These are phyloP conservation scores for Polydesmus complanatus DNA, from an alignment of 2,888 invertebrate species.

Conservation along the genomic window DNA sequence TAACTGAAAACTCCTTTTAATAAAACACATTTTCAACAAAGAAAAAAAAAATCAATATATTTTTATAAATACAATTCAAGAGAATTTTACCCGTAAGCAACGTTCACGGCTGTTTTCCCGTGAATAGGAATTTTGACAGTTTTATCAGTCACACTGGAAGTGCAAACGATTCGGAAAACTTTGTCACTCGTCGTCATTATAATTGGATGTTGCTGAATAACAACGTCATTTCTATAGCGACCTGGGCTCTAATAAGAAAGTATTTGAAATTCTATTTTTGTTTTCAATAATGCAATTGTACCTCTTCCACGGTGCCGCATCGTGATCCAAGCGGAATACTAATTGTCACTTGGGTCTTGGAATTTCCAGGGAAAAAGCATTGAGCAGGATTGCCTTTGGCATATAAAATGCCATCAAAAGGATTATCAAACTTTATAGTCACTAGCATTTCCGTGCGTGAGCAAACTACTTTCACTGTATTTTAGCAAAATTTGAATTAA, in stretches of 20 bases:
- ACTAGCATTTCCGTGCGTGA: constrained; percentile 54
- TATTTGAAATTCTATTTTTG: neutral
- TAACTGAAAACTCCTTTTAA: constrained; percentile 30
- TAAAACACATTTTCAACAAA: constrained; percentile 7
- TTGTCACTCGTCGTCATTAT: constrained; percentile 37
- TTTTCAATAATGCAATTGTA: constrained; percentile 17
- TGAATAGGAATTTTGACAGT: constrained; percentile 32
- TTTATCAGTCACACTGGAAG: constrained; percentile 35
- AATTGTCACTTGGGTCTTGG: constrained; percentile 40
- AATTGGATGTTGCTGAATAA: constrained; percentile 36
- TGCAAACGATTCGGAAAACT: constrained; percentile 35
- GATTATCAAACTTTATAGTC: constrained; percentile 37
- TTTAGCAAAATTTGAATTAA: neutral
- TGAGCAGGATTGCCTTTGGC: constrained; percentile 59
- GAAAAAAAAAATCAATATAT: constrained; percentile 3
- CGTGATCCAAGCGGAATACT: constrained; percentile 42
- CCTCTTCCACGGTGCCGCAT: constrained; percentile 35
- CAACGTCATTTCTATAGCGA: constrained; percentile 35
- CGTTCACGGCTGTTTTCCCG: constrained; percentile 27
- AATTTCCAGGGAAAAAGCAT: constrained; percentile 32
- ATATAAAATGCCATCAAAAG: constrained; percentile 56
- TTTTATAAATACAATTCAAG: neutral
- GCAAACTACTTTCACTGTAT: constrained; percentile 66
- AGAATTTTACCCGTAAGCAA: constrained; percentile 27
- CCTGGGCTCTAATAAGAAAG: constrained; percentile 26